Conservation (phyloP, 2,888 invertebrate genomes). For the Epiblema foenella region DNA sequence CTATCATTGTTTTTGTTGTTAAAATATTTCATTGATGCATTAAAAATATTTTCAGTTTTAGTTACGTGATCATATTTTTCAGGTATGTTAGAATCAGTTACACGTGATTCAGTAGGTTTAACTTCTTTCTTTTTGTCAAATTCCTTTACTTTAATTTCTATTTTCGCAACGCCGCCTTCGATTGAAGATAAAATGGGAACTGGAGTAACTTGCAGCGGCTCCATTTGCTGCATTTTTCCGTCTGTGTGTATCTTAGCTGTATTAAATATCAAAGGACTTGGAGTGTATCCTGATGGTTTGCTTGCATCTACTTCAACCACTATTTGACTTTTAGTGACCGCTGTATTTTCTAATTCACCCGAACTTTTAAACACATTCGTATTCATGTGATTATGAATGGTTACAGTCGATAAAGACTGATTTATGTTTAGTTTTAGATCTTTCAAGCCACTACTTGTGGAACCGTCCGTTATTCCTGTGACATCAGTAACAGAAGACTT, state of each 20-base stretch:
- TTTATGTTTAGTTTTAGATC: constrained; percentile 53
- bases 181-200: constrained; percentile 74
- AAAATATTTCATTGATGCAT: constrained; percentile 6
- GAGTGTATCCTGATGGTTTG: constrained; percentile 59
- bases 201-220: constrained; percentile 72
- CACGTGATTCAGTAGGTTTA: not conserved
- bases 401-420: constrained; percentile 48
- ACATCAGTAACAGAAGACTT: constrained; percentile 48
- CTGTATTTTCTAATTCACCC: constrained; percentile 53
- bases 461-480: constrained; percentile 48
- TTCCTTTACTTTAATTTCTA: constrained; percentile 46
- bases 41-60: not conserved
- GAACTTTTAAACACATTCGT: constrained; percentile 64
- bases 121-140: constrained; percentile 4
- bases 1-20: constrained; percentile 18
- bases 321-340: constrained; percentile 63
- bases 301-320: constrained; percentile 70
- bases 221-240: constrained; percentile 68
- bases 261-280: constrained; percentile 75
- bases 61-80: constrained; percentile 13
- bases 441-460: constrained; percentile 53
- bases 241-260: constrained; percentile 80
- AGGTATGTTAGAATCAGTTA: not conserved
- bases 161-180: constrained; percentile 64
- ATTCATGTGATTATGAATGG: constrained; percentile 71